These are phyloP conservation scores for Mesembrinibis cayennensis DNA, from an alignment of 2,113 vertebrate species.

Conservation along the genomic window DNA sequence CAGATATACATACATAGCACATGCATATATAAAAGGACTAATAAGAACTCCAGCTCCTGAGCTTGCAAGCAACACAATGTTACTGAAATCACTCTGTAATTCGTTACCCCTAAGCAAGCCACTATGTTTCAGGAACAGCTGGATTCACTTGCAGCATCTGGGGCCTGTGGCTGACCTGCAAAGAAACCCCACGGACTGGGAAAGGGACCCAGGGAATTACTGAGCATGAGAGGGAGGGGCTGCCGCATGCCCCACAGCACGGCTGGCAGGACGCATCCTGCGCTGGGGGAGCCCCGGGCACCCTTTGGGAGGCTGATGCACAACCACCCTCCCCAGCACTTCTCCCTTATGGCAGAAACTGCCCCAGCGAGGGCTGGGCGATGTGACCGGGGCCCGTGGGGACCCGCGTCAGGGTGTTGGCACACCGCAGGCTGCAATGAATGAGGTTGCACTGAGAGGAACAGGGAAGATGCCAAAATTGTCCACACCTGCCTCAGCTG, in stretches of 20 bases:
- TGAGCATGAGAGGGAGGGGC: too few relatives aligned
- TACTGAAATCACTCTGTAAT: accelerated
- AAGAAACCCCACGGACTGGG: not conserved
- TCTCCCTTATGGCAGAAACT: not conserved
- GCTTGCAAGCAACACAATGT: not conserved
- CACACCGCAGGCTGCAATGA: accelerated
- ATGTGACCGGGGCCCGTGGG: accelerated
- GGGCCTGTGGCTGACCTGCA: too few relatives aligned
- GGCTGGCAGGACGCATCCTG: accelerated
- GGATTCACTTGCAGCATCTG: accelerated
- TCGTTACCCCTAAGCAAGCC: not conserved
- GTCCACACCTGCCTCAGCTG: not conserved
- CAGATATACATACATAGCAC: accelerated
- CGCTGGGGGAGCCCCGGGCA: accelerated
- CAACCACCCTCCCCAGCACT: not conserved
- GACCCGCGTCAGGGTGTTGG: accelerated
- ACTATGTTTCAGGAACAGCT: not conserved
- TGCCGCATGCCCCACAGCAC: accelerated
- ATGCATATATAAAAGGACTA: not conserved
- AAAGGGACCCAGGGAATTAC: not conserved
- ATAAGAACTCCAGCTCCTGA: not conserved
- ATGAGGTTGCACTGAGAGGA: not conserved
- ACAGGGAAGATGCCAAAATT: not conserved
- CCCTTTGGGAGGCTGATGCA: accelerated
- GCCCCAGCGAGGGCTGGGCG: accelerated